Percentiles rank a stretch among this genome's conserved stretches.
Evolutionary conservation across 2,888 invertebrate genomes (phyloP).

Genomic region (Leptopilina drosophilae): DNA sequence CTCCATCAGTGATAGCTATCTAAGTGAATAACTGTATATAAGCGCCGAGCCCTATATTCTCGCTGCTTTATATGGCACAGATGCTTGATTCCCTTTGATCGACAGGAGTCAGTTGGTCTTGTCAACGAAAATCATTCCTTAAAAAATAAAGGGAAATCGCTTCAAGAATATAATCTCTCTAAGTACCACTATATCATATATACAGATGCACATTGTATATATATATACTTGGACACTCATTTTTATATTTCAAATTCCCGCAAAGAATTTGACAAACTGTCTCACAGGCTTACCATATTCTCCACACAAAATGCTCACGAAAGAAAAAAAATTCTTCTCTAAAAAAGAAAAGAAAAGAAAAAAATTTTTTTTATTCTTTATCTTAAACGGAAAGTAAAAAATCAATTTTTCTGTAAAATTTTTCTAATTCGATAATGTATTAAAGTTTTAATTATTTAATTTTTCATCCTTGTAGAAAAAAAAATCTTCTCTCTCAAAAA

Average conservation of each 20-base stretch:
- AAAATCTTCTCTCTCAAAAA: too few species aligned
- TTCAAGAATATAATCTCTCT: neutral
- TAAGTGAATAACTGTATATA: neutral
- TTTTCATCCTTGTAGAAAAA: too few species aligned
- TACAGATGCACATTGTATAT: neutral
- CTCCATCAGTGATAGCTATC: constrained; percentile 33
- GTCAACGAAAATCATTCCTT: constrained; percentile 46
- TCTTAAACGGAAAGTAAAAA: too few species aligned
- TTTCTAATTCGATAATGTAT: too few species aligned
- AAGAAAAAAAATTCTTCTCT: too few species aligned
- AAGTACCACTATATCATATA: constrained; percentile 1
- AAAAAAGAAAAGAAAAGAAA: too few species aligned
- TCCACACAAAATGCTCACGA: too few species aligned
- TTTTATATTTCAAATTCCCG: neutral
- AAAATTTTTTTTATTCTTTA: too few species aligned
- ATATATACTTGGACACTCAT: neutral
- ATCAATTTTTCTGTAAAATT: too few species aligned
- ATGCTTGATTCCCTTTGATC: constrained; percentile 59
- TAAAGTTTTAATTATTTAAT: too few species aligned
- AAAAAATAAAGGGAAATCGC: constrained; percentile 45
- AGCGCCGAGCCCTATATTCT: neutral
- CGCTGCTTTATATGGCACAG: constrained; percentile 48
- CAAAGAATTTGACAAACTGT: neutral
- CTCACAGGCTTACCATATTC: too few species aligned
- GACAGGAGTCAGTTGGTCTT: constrained; percentile 63